These are phyloP conservation scores for Druon quercuslanigerum DNA, from an alignment of 1,140 invertebrate species.

Conservation along the genomic window DNA sequence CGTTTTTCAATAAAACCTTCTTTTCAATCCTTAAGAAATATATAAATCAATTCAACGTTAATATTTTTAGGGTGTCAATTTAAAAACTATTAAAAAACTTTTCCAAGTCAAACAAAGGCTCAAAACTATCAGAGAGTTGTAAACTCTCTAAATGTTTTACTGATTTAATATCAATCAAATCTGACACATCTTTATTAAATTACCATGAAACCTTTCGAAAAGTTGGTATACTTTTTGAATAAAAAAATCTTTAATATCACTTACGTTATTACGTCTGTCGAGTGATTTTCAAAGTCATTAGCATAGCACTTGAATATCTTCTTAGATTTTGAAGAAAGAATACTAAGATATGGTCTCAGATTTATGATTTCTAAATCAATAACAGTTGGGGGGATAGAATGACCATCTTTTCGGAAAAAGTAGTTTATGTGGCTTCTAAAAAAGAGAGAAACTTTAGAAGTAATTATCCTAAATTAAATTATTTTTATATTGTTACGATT, in stretches of 20 bases:
- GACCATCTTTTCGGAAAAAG: constrained; percentile 45
- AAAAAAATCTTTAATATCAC: neutral
- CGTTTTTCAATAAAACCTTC: constrained; percentile 46
- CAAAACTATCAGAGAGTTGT: too few species aligned
- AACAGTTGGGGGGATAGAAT: constrained; percentile 37
- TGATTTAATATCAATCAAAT: too few species aligned
- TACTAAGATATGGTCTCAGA: neutral
- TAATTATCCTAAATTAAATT: constrained; percentile 4
- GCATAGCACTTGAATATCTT: constrained; percentile 43
- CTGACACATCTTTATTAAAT: too few species aligned
- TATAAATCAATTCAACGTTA: neutral
- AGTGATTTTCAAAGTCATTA: constrained; percentile 36
- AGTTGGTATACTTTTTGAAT: too few species aligned
- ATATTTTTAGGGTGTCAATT: too few species aligned
- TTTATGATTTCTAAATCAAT: constrained; percentile 7
- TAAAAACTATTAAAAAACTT: too few species aligned
- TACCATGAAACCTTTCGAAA: too few species aligned
- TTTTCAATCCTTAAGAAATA: constrained; percentile 40
- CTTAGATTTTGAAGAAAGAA: constrained; percentile 36
- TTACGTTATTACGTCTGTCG: constrained; percentile 35
- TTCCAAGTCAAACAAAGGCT: too few species aligned
- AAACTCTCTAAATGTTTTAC: too few species aligned
- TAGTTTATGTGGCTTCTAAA: constrained; percentile 46
- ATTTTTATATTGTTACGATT: neutral
- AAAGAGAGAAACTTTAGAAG: neutral